phyloP scores from a whole-genome alignment of 2,113 vertebrate species.

The Notothenia rossii region DNA sequence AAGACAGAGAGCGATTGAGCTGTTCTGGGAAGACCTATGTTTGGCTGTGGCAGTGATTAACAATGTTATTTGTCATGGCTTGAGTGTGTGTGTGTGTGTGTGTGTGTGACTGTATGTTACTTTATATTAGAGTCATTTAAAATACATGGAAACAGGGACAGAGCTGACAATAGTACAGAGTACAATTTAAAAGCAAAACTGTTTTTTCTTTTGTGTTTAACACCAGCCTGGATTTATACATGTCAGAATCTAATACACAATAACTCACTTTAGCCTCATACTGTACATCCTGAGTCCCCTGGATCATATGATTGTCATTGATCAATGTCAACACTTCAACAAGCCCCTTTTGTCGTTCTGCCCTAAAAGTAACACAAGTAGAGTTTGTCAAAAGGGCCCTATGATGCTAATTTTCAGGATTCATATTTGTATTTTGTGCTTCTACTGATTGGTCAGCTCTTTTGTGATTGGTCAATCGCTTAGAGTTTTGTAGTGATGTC shows the following conservation, averaged over 20 bases:
- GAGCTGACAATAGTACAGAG: background rate
- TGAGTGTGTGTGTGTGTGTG: constrained; percentile 15
- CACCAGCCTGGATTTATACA: constrained; percentile 4
- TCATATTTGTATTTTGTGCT: too few species aligned
- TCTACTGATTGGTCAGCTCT: too few species aligned
- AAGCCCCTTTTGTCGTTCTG: background rate
- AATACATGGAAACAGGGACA: constrained; percentile 4
- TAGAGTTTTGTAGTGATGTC: too few species aligned
- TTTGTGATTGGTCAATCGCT: too few species aligned
- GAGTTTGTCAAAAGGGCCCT: background rate
- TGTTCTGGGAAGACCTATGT: constrained; percentile 41
- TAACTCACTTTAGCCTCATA: constrained; percentile 3
- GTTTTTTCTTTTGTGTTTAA: constrained; percentile 7
- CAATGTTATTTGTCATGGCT: constrained; percentile 35
- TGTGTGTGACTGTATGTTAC: constrained; percentile 13
- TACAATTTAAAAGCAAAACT: background rate
- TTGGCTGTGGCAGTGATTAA: constrained; percentile 51
- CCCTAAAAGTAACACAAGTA: background rate
- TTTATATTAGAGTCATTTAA: constrained; percentile 21
- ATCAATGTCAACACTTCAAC: constrained; percentile 3
- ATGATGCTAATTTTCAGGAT: too few species aligned
- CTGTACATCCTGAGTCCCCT: background rate
- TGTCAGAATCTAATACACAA: constrained; percentile 16
- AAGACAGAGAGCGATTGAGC: constrained; percentile 47
- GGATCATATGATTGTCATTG: constrained; percentile 19